Percentiles rank a stretch among this genome's conserved stretches.
phyloP scores from a whole-genome alignment of 2,113 vertebrate genomes.

The Apodemus speciosus region DNA sequence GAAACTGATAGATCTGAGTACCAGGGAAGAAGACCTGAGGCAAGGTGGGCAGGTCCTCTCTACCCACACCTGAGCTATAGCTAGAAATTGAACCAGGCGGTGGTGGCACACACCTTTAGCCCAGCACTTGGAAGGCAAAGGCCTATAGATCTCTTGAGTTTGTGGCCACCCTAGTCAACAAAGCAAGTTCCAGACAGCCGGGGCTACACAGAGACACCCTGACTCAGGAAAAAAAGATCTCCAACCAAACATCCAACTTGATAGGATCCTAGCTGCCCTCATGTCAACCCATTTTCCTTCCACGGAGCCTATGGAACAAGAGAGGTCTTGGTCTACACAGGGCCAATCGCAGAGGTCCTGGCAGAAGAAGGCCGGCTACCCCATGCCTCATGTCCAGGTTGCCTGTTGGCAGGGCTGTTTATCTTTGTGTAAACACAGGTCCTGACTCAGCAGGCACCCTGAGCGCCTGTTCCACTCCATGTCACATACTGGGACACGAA shows the following conservation, averaged over 20 bases:
- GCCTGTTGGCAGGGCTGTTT: background rate
- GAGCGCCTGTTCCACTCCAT: background rate
- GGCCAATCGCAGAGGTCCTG: background rate
- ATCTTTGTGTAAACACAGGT: background rate
- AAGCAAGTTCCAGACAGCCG: background rate
- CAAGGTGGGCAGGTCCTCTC: background rate
- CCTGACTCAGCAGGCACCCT: background rate
- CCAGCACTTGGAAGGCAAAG: background rate
- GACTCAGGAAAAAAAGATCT: background rate
- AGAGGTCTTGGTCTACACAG: background rate
- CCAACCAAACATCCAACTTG: background rate
- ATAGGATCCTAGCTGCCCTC: background rate
- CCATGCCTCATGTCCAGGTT: background rate
- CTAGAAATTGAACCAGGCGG: background rate
- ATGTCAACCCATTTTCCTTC: background rate
- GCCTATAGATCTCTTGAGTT: background rate
- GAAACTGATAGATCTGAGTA: background rate
- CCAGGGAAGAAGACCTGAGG: background rate
- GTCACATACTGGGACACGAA: background rate
- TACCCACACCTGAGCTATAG: background rate
- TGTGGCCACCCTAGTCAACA: background rate
- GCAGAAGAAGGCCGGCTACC: slow-evolving; percentile 12
- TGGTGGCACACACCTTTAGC: background rate
- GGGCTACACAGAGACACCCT: background rate
- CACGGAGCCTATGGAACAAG: background rate